Percentiles rank a stretch among this genome's conserved stretches.
Conservation (phyloP, 2,888 invertebrate genomes). For the Diaprepes abbreviatus region DNA sequence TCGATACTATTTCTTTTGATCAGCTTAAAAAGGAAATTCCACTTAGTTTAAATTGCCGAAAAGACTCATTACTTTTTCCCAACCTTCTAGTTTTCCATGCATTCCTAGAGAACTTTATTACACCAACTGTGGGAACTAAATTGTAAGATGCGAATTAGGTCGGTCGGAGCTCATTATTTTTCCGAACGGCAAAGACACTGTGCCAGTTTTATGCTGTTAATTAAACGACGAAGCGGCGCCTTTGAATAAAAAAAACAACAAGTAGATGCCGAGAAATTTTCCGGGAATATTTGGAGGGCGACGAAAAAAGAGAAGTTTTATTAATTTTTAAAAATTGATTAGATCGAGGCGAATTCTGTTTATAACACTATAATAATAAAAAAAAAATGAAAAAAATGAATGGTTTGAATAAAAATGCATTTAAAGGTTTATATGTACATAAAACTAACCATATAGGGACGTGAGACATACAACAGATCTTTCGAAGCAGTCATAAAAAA, state of each 20-base stretch:
- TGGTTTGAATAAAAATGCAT: no score
- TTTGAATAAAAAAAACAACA: conserved; percentile 21
- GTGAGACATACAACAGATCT: no score
- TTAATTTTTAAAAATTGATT: no score
- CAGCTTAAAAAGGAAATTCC: not conserved
- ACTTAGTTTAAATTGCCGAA: not conserved
- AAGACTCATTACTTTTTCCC: conserved; percentile 1
- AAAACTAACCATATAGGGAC: no score
- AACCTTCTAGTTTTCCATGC: conserved; percentile 5
- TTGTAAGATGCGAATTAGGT: conserved; percentile 31
- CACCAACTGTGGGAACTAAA: conserved; percentile 22
- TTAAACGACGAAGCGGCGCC: conserved; percentile 38
- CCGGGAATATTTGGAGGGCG: not conserved
- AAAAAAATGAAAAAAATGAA: no score
- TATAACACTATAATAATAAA: no score
- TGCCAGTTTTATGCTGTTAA: conserved; percentile 34
- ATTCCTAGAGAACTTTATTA: conserved; percentile 21
- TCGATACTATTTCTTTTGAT: no score
- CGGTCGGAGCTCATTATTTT: conserved; percentile 33
- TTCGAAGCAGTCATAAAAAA: no score
- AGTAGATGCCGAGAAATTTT: conserved; percentile 10
- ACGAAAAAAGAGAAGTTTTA: not conserved
- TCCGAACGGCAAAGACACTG: conserved; percentile 32
- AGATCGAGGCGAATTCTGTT: no score
- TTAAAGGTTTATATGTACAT: no score